These are phyloP conservation scores for Ochotona curzoniae DNA, from an alignment of 2,113 vertebrate species.

Conservation along the genomic window DNA sequence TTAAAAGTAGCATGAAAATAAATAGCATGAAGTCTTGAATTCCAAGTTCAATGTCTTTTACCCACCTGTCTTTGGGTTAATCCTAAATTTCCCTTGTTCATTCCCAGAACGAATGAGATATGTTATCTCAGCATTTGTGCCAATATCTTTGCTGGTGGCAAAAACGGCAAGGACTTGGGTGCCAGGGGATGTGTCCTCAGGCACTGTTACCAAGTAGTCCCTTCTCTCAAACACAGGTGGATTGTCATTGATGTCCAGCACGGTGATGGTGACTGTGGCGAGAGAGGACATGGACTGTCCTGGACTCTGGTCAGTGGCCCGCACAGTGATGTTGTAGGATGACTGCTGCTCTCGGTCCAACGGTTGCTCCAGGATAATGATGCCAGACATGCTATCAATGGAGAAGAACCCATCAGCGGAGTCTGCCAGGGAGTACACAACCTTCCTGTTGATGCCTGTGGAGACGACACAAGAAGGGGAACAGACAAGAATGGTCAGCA, in stretches of 20 bases:
- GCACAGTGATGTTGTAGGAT: slow-evolving; percentile 92
- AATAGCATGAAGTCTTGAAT: background rate
- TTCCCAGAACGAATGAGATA: slow-evolving; percentile 97
- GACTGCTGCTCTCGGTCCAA: slow-evolving; percentile 95
- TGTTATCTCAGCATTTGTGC: slow-evolving; percentile 96
- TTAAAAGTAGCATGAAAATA: background rate
- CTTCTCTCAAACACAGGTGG: slow-evolving; percentile 96
- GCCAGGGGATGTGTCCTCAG: slow-evolving; percentile 92
- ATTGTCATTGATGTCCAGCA: slow-evolving; percentile 98
- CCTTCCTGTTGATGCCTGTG: slow-evolving; percentile 92
- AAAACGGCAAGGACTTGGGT: slow-evolving; percentile 93
- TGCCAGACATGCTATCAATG: slow-evolving; percentile 92
- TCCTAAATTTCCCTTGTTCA: slow-evolving; percentile 94
- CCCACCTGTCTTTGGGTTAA: slow-evolving; percentile 93
- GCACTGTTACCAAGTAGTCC: slow-evolving; percentile 93
- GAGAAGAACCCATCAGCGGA: slow-evolving; percentile 93
- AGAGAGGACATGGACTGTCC: slow-evolving; percentile 90
- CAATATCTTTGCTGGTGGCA: slow-evolving; percentile 97
- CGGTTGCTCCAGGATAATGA: slow-evolving; percentile 92
- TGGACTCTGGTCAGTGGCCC: slow-evolving; percentile 92
- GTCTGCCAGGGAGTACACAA: slow-evolving; percentile 92
- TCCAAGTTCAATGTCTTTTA: background rate
- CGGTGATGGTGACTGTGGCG: slow-evolving; percentile 92
- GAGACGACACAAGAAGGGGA: background rate
- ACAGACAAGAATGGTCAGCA: accelerated